Percentiles rank a stretch among this genome's conserved stretches.
These are phyloP conservation scores for Rhea pennata DNA, from an alignment of 2,113 vertebrate species.

Conservation along the genomic window DNA sequence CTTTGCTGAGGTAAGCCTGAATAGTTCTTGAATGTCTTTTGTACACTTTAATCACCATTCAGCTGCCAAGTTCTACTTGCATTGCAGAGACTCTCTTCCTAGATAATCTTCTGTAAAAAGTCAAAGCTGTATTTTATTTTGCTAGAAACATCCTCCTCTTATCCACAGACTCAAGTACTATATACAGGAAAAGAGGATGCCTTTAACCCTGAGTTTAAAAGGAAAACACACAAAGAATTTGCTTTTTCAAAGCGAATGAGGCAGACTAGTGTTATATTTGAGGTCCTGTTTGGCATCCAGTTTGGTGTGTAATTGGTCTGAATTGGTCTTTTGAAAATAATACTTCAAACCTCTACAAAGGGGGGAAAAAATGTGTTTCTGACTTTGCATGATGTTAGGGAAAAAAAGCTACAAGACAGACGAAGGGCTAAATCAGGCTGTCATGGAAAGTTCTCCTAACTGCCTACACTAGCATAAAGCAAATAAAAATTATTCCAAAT, in stretches of 20 bases:
- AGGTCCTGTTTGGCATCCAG: not conserved
- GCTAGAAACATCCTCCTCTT: not conserved
- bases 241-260: constrained; percentile 18
- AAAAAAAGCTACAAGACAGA: not conserved
- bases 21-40: not conserved
- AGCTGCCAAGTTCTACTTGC: not conserved
- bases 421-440: not conserved
- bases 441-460: not conserved
- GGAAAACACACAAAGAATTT: not conserved
- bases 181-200: not conserved
- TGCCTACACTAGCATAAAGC: not conserved
- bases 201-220: constrained; percentile 28
- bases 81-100: not conserved
- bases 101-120: constrained; percentile 18
- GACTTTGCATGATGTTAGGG: not conserved
- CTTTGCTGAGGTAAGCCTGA: not conserved
- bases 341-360: not conserved
- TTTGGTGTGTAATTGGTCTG: not conserved
- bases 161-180: not conserved
- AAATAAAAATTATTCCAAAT: not conserved
- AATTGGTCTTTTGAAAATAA: constrained; percentile 1
- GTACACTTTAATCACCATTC: not conserved
- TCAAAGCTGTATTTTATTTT: constrained; percentile 8
- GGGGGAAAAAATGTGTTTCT: not conserved
- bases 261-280: constrained; percentile 1